Evolutionary conservation across 2,888 invertebrate species (phyloP).

Genomic region (Eupithecia dodoneata): DNA sequence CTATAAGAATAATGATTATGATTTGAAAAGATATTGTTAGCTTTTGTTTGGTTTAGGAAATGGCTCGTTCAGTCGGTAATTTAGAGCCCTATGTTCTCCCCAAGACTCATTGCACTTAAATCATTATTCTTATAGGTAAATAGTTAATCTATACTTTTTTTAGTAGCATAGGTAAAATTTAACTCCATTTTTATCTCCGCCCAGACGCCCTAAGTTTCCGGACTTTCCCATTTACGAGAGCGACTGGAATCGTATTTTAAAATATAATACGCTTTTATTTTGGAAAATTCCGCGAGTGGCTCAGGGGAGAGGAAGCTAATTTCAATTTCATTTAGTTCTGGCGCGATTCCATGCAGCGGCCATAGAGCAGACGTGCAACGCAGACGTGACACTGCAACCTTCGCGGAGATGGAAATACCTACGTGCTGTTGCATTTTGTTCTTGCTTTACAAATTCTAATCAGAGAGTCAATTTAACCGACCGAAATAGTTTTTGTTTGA

Average conservation of each 20-base stretch:
- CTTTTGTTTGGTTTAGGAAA: background rate
- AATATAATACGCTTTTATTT: slow-evolving; percentile 83
- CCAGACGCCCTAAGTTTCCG: slow-evolving; percentile 52
- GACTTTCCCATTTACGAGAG: slow-evolving; percentile 63
- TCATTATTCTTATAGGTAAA: too few relatives aligned
- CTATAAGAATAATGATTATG: background rate
- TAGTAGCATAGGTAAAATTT: slow-evolving; percentile 13
- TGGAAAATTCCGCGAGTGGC: slow-evolving; percentile 79
- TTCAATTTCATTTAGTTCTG: slow-evolving; percentile 85
- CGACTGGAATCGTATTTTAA: slow-evolving; percentile 78
- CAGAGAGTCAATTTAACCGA: background rate
- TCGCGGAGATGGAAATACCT: background rate
- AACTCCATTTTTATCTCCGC: slow-evolving; percentile 32
- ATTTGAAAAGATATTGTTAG: background rate
- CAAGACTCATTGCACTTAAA: background rate
- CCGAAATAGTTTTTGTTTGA: background rate
- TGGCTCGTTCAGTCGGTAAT: background rate
- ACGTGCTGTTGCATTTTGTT: background rate
- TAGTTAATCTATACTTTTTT: too few relatives aligned
- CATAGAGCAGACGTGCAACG: slow-evolving; percentile 57
- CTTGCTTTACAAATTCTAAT: background rate
- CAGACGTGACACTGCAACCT: slow-evolving; percentile 18
- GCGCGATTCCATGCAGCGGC: slow-evolving; percentile 80
- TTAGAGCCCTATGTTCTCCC: background rate
- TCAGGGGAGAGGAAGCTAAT: slow-evolving; percentile 82